Evolutionary conservation across 2,797 vertebrate species (phyloP), one percentile per base, ranked within the genome.

Genomic region (Nasua narica): DNA sequence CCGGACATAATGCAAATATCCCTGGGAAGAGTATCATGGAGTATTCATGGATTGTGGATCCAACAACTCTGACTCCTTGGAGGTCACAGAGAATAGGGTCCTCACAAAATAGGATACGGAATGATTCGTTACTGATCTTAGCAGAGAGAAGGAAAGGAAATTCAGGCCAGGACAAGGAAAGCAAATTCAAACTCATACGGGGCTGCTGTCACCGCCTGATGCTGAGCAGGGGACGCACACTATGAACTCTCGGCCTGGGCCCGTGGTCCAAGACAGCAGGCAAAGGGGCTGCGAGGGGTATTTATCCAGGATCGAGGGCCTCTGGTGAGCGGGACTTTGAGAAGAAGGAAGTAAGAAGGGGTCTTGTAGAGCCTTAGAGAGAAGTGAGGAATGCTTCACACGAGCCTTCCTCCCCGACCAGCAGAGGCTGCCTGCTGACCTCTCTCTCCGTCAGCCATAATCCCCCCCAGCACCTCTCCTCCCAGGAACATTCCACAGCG

Each of bases 321-420:
- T 69, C 83, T 85, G 11, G 4, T 3, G 18, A 40, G 7, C 19
- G 35, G 19, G 15, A 48, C 15, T 91, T 48, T 83, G 27, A 29
- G 65, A 48, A 50, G 35, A 56, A 35, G 23, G 77, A 56, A 46
- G 29, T 2, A 7, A 48, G 70, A 46, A 72, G 65, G 40, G 13
- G 14, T 29, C 37, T n/a, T 0, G 0, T 1, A 25, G 23, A 48
- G 29, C 11, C 23, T 0, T 2, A 29, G 14, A 9, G 27, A 92
- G 91, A 52, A n/a, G 7, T 11, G 12, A 82, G 72, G 48, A 35
- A 37, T 19, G 35, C 43, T 67, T 81, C 60, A 32, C 0, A 0
- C 5, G 2, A 1, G 14, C 14, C 43, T 78, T 50, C 16, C 7
- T 3, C 88, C 29, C 91, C 27, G 29, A 11, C 27, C 23, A 3